phyloP scores from a whole-genome alignment of 35 echinoderm and acorn worm species.

The Heliocidaris erythrogramma region DNA sequence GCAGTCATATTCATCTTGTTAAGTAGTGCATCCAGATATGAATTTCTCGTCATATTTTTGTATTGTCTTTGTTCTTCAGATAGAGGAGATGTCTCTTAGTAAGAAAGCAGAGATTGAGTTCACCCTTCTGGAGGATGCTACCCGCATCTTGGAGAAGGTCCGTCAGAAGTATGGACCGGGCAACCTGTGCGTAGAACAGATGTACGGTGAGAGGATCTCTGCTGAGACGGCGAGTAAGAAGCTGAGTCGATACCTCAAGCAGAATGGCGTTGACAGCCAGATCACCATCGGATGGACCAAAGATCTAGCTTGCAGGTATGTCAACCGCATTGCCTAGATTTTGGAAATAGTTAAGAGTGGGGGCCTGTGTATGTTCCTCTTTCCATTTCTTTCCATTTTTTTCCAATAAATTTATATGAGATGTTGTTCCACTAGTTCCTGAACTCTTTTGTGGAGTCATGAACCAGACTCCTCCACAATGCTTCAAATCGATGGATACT shows the following conservation, averaged over 20 bases:
- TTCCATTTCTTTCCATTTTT: too few species aligned
- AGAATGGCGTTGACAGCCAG: constrained; percentile 71
- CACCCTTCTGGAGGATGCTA: constrained; percentile 70
- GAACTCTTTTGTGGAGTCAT: too few species aligned
- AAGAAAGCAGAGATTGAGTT: constrained; percentile 74
- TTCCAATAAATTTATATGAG: too few species aligned
- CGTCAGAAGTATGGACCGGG: constrained; percentile 73
- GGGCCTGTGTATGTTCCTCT: too few species aligned
- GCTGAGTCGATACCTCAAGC: constrained; percentile 69
- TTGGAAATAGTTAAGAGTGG: too few species aligned
- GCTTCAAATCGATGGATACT: too few species aligned
- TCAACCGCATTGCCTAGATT: too few species aligned
- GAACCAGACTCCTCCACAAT: too few species aligned
- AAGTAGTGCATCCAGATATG: too few species aligned
- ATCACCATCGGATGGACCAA: constrained; percentile 87
- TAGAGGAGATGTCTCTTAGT: constrained; percentile 29
- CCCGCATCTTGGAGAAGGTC: constrained; percentile 76
- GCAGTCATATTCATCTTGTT: too few species aligned
- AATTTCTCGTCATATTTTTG: too few species aligned
- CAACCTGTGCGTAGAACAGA: constrained; percentile 56
- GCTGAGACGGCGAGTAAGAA: constrained; percentile 57
- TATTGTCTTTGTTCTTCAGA: neutral
- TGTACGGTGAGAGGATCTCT: constrained; percentile 74
- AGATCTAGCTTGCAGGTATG: constrained; percentile 92
- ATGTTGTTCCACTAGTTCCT: too few species aligned